A percentile compares a stretch with the other conserved stretches of the same genome.
Conservation (phyloP, 2,888 invertebrate species). For the Cremastinae sp. region DNA sequence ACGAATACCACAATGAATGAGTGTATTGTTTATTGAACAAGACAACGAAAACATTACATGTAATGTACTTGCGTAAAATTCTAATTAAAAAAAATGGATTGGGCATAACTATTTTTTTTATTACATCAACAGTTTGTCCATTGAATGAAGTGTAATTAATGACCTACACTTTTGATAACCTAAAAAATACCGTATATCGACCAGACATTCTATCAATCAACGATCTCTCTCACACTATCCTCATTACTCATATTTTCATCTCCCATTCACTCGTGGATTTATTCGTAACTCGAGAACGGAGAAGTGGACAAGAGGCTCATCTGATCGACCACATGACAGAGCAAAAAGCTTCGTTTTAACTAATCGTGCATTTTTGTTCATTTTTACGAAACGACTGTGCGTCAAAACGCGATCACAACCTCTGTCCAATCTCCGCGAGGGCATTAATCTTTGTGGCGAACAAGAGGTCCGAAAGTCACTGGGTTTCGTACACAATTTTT, state of each 20-base stretch:
- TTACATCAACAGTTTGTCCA: conserved; percentile 57
- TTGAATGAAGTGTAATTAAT: conserved; percentile 58
- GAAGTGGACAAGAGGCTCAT: background rate
- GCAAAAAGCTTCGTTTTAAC: background rate
- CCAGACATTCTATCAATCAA: conserved; percentile 56
- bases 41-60: conserved; percentile 64
- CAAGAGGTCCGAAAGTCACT: background rate
- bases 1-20: too few relatives aligned
- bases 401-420: background rate
- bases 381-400: background rate
- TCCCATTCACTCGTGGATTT: conserved; percentile 54
- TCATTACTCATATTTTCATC: conserved; percentile 40
- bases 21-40: conserved; percentile 66
- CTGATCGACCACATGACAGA: background rate
- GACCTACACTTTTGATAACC: conserved; percentile 49
- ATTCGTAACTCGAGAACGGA: conserved; percentile 39
- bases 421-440: conserved; percentile 14
- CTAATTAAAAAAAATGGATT: conserved; percentile 62
- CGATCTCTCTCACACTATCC: conserved; percentile 44
- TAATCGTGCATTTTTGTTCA: background rate
- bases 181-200: conserved; percentile 55
- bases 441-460: conserved; percentile 37
- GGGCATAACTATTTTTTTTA: conserved; percentile 61
- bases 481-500: too few relatives aligned
- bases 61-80: conserved; percentile 49